Conservation (phyloP, 2,113 vertebrate species). For the Percopsis transmontana region DNA sequence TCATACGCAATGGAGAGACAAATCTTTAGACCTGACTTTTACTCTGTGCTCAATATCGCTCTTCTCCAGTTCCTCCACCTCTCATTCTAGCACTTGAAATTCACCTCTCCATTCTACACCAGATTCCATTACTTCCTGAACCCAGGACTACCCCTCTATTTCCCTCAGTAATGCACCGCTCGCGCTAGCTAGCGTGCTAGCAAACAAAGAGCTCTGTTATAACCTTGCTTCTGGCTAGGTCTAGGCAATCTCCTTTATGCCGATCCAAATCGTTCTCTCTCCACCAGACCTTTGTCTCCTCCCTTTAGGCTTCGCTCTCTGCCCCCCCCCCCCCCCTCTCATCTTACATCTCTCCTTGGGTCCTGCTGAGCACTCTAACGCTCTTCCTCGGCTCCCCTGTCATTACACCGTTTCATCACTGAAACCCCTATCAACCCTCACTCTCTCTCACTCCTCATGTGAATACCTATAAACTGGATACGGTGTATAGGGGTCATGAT, state of each 20-base stretch:
- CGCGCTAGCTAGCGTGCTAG: background rate
- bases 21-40: background rate
- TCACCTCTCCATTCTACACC: background rate
- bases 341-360: constrained; percentile 12
- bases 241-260: constrained; percentile 33
- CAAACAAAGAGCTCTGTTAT: background rate
- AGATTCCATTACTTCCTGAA: constrained; percentile 14
- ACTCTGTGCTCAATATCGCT: background rate
- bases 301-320: constrained; percentile 17
- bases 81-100: constrained; percentile 4
- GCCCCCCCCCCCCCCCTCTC: constrained; percentile 12
- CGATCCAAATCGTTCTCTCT: constrained; percentile 27
- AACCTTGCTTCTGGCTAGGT: constrained; percentile 11
- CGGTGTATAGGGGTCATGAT: too few relatives aligned
- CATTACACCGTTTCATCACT: background rate
- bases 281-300: constrained; percentile 7
- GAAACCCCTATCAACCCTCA: too few relatives aligned
- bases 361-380: too few relatives aligned
- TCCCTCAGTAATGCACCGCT: constrained; percentile 1
- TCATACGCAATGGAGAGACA: background rate
- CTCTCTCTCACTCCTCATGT: background rate
- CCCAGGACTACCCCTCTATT: constrained; percentile 3
- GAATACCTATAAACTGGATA: too few relatives aligned
- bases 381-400: background rate
- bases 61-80: background rate